Evolutionary conservation across 2,888 invertebrate species (phyloP).

Genomic region (Operophtera brumata): DNA sequence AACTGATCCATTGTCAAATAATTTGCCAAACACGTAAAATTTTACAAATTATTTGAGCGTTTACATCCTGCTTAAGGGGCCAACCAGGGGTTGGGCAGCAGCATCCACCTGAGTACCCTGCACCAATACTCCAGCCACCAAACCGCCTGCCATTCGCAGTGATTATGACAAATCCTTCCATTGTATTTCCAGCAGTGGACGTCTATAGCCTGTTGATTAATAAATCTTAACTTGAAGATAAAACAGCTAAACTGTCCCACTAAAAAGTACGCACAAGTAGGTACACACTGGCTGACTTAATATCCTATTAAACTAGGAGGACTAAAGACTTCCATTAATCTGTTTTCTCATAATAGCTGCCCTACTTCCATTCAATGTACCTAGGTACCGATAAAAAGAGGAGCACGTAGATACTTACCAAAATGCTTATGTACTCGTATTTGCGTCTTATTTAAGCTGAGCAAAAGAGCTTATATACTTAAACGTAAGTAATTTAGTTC

Average conservation of each 20-base stretch:
- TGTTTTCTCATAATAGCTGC: slow-evolving; percentile 20
- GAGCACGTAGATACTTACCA: slow-evolving; percentile 17
- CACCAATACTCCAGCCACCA: no score
- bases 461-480: slow-evolving; percentile 11
- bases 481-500: slow-evolving; percentile 16
- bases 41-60: no score
- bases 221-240: not conserved
- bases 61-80: no score
- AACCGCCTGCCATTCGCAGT: no score
- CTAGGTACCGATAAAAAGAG: slow-evolving; percentile 15
- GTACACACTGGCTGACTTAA: slow-evolving; percentile 1
- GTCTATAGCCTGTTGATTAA: no score
- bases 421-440: slow-evolving; percentile 19
- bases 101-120: no score
- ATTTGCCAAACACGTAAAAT: no score
- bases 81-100: no score
- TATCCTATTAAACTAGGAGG: slow-evolving; percentile 17
- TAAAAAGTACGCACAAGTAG: not conserved
- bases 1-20: no score
- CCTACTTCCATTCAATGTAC: slow-evolving; percentile 25
- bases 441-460: slow-evolving; percentile 22
- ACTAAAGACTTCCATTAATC: slow-evolving; percentile 20
- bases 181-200: no score
- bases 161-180: no score
- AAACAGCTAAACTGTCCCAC: not conserved